These are phyloP conservation scores for Lepidurus packardi DNA, from an alignment of 1,140 invertebrate genomes.

Conservation along the genomic window DNA sequence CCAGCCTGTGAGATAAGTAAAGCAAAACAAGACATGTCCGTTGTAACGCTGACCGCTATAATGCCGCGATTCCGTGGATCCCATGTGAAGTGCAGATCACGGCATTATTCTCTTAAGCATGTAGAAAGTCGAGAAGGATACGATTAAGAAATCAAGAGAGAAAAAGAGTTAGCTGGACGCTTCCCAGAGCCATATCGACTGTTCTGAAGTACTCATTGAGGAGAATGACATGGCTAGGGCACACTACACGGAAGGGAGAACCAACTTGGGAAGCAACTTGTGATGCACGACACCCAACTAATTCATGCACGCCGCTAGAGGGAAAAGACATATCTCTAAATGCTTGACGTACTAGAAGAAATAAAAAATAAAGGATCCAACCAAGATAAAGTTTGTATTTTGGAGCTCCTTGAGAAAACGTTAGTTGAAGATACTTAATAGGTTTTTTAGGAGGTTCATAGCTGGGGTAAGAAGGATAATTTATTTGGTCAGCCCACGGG, in stretches of 20 bases:
- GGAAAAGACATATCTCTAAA: not conserved
- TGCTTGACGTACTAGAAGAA: not conserved
- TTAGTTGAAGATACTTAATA: no score
- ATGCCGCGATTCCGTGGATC: not conserved
- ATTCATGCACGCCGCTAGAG: not conserved
- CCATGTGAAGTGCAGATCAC: not conserved
- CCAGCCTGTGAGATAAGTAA: not conserved
- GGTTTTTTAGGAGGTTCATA: no score
- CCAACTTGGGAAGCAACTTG: not conserved
- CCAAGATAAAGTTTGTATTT: no score
- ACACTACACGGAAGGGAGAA: not conserved
- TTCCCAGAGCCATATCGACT: not conserved
- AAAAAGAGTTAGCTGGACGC: not conserved
- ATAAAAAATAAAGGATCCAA: not conserved
- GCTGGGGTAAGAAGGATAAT: no score
- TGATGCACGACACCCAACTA: not conserved
- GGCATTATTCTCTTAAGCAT: slow-evolving; percentile 12
- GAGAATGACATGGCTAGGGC: not conserved
- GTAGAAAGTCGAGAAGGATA: not conserved
- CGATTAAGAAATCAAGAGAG: not conserved
- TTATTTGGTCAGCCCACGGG: no score
- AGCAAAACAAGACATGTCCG: not conserved
- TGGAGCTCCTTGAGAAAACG: no score
- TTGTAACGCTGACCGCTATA: not conserved
- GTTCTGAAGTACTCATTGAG: not conserved